Evolutionary conservation across 1,140 invertebrate genomes (phyloP), one percentile per base, ranked within the genome.

Genomic region (Stegodyphus dumicola): DNA sequence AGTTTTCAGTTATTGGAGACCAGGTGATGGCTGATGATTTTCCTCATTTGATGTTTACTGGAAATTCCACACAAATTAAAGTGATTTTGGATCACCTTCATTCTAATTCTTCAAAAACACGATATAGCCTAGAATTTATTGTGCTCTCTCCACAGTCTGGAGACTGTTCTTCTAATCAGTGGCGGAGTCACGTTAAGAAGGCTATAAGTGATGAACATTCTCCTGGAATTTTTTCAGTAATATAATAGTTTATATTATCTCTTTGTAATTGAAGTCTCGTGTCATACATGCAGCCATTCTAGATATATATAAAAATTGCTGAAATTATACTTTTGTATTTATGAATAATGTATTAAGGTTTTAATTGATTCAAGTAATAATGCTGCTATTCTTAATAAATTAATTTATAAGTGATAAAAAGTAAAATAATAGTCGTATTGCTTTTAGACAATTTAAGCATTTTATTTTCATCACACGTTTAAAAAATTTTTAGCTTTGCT

Each of bases 151-250:
- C 15, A 11, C n/a, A 51, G 11, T 15, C 13, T 6, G 6, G 18
- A 11, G 33, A 52, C 18, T 85, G 81, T n/a, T 10, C 51, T n/a
- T 11, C 65, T 66, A 7, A 52, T 11, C 56, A 83, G 13, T 85
- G 81, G 18, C 51, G 69, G 18, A 3, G 4, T 49, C 13, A 17
- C 9, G n/a, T n/a, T 33, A 51, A 1, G 17, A 60, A 48, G 5
- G 54, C 74, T 66, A 33, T 85, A 11, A 85, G 66, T 85, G 81
- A 85, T 76, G 81, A 85, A 18, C 56, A 49, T 77, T 85, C 81
- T 13, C 81, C 81, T 7, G 81, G 81, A 54, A 52, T 85, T 56
- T 85, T 85, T 76, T 76, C 81, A 17, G 81, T 85, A 77, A 85
- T 60, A 60, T 60, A 60, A 33, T 33, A 33, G 33, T 33, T 33